Evolutionary conservation across 2,113 vertebrate genomes (phyloP), one percentile per base, ranked within the genome.

Genomic region (Sturnira hondurensis): DNA sequence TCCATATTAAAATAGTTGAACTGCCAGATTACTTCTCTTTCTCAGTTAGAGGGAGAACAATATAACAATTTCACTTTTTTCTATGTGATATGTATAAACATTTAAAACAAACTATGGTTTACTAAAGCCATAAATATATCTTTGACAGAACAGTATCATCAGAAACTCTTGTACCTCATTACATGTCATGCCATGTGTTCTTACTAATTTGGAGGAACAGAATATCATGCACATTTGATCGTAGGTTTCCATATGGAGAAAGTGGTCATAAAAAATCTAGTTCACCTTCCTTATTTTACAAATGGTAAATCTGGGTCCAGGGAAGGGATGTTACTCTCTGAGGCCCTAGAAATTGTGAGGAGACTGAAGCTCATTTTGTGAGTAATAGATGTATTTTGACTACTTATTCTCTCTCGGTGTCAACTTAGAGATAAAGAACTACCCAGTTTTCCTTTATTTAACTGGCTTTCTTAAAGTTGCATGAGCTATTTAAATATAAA

Each of bases 1-100:
- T 67, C 17, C 63, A 58, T 89, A 80, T 74, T 92, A 91, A 93
- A 96, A 93, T 90, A 84, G 58, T 80, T 80, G 50, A 31, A 45
- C 1, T 77, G 12, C 3, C 56, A 81, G 77, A 56, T 86, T 84
- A 85, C 2, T 84, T 96, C 93, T 77, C 47, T 58, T 83, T 70
- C 61, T 73, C 43, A 89, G 1, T 78, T 89, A 89, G 28, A 78
- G 41, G 31, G 90, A 2, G 1, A 22, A 33, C 3, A 88, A 52
- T 71, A 24, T 26, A 82, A 73, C 82, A 63, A 17, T 33, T 88
- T 58, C 9, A 58, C 38, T 33, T 52, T 77, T 47, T 97, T 77
- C 26, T 73, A 4, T 93, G 24, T 84, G 2, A 28, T 68, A 70
- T 10, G 0, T 33, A 0, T 24, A 50, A 80, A 87, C 26, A 77